These are phyloP conservation scores for Ethmia dodecea DNA, from an alignment of 2,888 invertebrate genomes.

Conservation along the genomic window DNA sequence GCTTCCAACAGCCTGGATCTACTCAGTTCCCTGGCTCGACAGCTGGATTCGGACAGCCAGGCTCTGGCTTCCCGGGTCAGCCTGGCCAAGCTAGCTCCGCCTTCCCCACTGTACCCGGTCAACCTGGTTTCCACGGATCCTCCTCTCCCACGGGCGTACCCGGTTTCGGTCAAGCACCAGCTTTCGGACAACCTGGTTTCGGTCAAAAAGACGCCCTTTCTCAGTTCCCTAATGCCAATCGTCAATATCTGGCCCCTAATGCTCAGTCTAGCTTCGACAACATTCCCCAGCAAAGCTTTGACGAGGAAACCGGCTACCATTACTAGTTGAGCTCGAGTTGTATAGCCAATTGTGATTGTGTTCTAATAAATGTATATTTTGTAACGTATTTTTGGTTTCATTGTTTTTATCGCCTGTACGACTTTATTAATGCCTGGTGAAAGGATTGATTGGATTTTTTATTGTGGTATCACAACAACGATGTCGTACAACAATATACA, in stretches of 20 bases:
- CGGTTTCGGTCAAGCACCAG: slow-evolving; percentile 10
- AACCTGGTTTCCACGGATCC: slow-evolving; percentile 2
- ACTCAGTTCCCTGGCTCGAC: no score
- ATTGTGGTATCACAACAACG: no score
- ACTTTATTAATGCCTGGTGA: no score
- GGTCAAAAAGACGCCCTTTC: slow-evolving; percentile 12
- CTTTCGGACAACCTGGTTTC: slow-evolving; percentile 9
- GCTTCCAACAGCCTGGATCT: slow-evolving; percentile 8
- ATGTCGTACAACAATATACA: no score
- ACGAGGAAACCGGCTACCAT: slow-evolving; percentile 60
- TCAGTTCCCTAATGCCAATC: slow-evolving; percentile 30
- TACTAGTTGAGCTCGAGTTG: slow-evolving; percentile 34
- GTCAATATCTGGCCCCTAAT: slow-evolving; percentile 57
- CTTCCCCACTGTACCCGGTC: not conserved
- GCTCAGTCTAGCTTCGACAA: slow-evolving; percentile 35
- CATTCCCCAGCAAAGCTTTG: slow-evolving; percentile 56
- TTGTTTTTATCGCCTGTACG: not conserved
- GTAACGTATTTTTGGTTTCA: not conserved
- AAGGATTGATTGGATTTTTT: no score
- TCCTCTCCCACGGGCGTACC: slow-evolving; percentile 5
- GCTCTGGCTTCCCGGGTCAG: slow-evolving; percentile 4
- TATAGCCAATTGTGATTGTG: slow-evolving; percentile 19
- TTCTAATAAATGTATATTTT: slow-evolving; percentile 13
- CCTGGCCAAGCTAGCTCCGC: not conserved
- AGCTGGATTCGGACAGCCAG: slow-evolving; percentile 3